Evolutionary conservation across 1,140 invertebrate genomes (phyloP), one percentile per base, ranked within the genome.

Genomic region (Diorhabda sublineata): DNA sequence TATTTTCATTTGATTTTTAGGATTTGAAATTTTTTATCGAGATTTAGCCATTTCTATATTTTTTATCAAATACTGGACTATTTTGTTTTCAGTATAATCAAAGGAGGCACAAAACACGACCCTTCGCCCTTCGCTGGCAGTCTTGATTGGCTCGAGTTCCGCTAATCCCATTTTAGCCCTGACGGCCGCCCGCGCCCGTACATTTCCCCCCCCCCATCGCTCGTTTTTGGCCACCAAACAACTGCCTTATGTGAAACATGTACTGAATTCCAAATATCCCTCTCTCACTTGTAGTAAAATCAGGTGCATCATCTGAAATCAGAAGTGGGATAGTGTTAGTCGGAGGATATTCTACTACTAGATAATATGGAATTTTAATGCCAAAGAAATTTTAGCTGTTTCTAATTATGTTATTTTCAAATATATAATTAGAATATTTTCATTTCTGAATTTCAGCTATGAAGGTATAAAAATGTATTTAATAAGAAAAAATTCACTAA

Each of bases 131-230:
- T 42, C 58, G 57, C 41, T 47, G 72, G 64, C 69, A 72, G 74
- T 74, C 78, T 78, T 79, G 78, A 79, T 79, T 79, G 78, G 77
- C 75, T 75, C 75, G 71, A 73, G 73, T 70, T 76, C 74, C 73
- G 75, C 75, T 79, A 79, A 80, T 80, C 78, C 78, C 75, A 78
- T 74, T 79, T 79, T 75, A 79, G 76, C 76, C 76, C 75, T 70
- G 72, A 70, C 77, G 77, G 76, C 71, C 77, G 77, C 72, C 69
- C 69, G 70, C 73, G 62, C 64, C 72, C 64, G 67, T 8, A 52
- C n/a, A n/a, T 52, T 52, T 6, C n/a, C n/a, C 47, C 47, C n/a
- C n/a, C 47, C 47, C 47, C 47, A 6, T 3, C 6, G 6, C n/a
- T 52, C 47, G 47, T 52, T 52, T 52, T 52, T 52, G 47, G 47